Percentiles rank a stretch among this genome's conserved stretches.
Evolutionary conservation across 2,797 vertebrate genomes (phyloP).

Genomic region (Pristis pectinata): DNA sequence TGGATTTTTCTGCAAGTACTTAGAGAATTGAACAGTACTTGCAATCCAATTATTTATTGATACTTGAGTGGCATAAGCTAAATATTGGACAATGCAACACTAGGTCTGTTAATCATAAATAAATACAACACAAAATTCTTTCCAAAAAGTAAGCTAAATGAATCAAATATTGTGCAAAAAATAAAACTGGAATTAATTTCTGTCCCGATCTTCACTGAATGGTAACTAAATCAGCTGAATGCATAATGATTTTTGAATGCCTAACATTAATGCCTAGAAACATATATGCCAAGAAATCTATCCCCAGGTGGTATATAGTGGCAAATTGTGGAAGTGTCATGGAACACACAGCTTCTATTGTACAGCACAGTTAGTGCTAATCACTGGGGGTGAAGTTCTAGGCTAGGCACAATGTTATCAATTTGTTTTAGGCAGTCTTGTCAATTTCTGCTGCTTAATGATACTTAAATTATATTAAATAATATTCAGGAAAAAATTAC

Average conservation of each 20-base stretch:
- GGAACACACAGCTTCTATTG: too few relatives aligned
- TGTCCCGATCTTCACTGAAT: background rate
- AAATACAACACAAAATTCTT: constrained; percentile 16
- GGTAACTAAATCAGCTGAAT: constrained; percentile 5
- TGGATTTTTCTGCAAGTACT: background rate
- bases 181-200: constrained; percentile 16
- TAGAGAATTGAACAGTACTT: background rate
- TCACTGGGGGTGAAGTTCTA: too few relatives aligned
- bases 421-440: background rate
- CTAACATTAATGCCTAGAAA: background rate
- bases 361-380: too few relatives aligned
- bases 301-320: too few relatives aligned
- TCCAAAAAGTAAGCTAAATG: background rate
- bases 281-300: background rate
- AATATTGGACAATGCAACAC: background rate
- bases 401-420: background rate
- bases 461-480: background rate
- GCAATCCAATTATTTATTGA: background rate
- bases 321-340: too few relatives aligned
- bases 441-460: background rate
- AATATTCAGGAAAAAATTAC: background rate
- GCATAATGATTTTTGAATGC: constrained; percentile 4
- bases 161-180: background rate
- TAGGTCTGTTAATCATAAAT: constrained; percentile 20
- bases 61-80: background rate